These are phyloP conservation scores for Aphelenchoides avenae DNA, from an alignment of 1,140 invertebrate species.

Conservation along the genomic window DNA sequence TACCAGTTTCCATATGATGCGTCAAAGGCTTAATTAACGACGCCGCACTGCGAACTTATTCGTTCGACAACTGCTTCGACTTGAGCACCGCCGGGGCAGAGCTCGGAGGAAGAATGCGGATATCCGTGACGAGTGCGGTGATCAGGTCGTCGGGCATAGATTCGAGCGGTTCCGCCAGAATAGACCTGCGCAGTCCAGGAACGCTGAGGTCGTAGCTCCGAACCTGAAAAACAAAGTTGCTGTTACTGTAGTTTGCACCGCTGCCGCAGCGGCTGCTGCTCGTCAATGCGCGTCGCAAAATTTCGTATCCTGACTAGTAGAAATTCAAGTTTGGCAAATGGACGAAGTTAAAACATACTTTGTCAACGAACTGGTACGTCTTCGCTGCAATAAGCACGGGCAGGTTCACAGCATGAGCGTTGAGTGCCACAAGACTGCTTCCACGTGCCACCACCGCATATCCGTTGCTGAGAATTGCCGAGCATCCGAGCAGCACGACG, in stretches of 20 bases:
- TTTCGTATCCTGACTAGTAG: no score
- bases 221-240: slow-evolving; percentile 9
- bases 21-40: no score
- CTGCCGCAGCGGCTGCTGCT: no score
- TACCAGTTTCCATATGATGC: no score
- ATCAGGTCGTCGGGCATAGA: slow-evolving; percentile 12
- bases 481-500: slow-evolving; percentile 16
- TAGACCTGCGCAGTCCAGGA: slow-evolving; percentile 2
- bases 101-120: slow-evolving; percentile 19
- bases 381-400: slow-evolving; percentile 15
- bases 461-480: slow-evolving; percentile 19
- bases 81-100: slow-evolving; percentile 21
- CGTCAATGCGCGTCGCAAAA: no score
- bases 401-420: slow-evolving; percentile 16
- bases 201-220: slow-evolving; percentile 9
- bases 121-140: slow-evolving; percentile 22
- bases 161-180: slow-evolving; percentile 13
- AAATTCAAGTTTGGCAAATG: slow-evolving; percentile 5
- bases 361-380: slow-evolving; percentile 23
- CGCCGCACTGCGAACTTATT: no score
- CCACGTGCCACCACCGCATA: slow-evolving; percentile 16
- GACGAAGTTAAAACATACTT: slow-evolving; percentile 10
- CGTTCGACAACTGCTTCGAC: slow-evolving; percentile 24
- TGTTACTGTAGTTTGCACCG: no score
- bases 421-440: neutral